A percentile compares a stretch with the other conserved stretches of the same genome.
Evolutionary conservation across 64 coral and sea anemone genomes (phyloP).

Genomic region (Pocillopora damicornis): DNA sequence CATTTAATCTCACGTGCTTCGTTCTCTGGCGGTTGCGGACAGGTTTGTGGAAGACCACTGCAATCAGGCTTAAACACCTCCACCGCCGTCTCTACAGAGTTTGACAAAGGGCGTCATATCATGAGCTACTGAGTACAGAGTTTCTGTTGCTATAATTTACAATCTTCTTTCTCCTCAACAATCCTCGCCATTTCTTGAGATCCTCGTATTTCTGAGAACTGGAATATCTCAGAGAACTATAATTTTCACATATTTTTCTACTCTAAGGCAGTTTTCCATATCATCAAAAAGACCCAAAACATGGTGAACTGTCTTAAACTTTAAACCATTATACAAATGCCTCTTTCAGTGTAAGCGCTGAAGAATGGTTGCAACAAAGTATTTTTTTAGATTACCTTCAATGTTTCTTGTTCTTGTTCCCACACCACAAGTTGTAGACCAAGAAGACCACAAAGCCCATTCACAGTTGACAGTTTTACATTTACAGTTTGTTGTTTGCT

Average conservation of each 20-base stretch:
- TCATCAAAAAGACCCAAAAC: too few species aligned
- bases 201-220: too few species aligned
- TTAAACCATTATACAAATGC: too few species aligned
- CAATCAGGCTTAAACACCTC: conserved; percentile 39
- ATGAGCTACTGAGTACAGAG: not conserved
- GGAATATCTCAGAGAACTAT: too few species aligned
- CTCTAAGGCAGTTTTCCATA: too few species aligned
- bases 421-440: conserved; percentile 80
- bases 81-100: conserved; percentile 10
- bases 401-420: conserved; percentile 24
- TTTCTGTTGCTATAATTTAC: too few species aligned
- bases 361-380: too few species aligned
- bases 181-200: too few species aligned
- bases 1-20: conserved; percentile 50
- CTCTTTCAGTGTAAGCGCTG: too few species aligned
- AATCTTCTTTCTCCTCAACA: too few species aligned
- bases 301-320: too few species aligned
- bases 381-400: not conserved
- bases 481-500: conserved; percentile 46
- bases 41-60: conserved; percentile 51
- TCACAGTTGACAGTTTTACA: conserved; percentile 62
- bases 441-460: conserved; percentile 55
- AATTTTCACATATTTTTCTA: too few species aligned
- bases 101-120: not conserved
- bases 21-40: conserved; percentile 48